Evolutionary conservation across 2,888 invertebrate genomes (phyloP).

Genomic region (Steinernema carpocapsae): DNA sequence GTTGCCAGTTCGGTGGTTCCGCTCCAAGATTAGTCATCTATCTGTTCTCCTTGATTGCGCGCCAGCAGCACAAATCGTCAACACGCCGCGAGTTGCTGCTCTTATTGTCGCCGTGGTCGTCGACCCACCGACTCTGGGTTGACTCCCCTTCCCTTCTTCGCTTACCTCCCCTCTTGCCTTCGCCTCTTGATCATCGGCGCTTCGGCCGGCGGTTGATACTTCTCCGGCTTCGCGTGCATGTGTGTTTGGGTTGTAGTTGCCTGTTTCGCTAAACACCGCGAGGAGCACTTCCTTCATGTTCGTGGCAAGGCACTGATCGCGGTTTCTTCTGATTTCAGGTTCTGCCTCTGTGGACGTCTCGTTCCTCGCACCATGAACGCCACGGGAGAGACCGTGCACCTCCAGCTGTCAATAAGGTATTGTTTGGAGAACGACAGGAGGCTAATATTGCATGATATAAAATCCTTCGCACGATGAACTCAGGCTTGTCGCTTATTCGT

Average conservation of each 20-base stretch:
- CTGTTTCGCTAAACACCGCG: not conserved
- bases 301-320: not conserved
- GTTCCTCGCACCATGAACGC: not conserved
- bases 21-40: conserved; percentile 6
- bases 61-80: not conserved
- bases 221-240: not conserved
- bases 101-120: not conserved
- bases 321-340: conserved; percentile 4
- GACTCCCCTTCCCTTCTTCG: not conserved
- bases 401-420: conserved; percentile 20
- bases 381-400: conserved; percentile 26
- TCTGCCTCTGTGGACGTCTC: conserved; percentile 5
- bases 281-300: not conserved
- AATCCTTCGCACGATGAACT: conserved; percentile 18
- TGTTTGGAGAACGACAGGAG: not conserved
- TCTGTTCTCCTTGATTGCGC: not conserved
- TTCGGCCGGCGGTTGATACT: not conserved
- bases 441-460: not conserved
- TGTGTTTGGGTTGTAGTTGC: not conserved
- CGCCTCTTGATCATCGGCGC: not conserved
- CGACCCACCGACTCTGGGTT: not conserved
- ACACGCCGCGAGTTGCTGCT: not conserved
- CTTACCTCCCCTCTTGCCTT: not conserved
- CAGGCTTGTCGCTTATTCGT: conserved; percentile 5
- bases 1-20: not conserved